Evolutionary conservation across 2,797 vertebrate genomes (phyloP).

Genomic region (Liparis tanakae): DNA sequence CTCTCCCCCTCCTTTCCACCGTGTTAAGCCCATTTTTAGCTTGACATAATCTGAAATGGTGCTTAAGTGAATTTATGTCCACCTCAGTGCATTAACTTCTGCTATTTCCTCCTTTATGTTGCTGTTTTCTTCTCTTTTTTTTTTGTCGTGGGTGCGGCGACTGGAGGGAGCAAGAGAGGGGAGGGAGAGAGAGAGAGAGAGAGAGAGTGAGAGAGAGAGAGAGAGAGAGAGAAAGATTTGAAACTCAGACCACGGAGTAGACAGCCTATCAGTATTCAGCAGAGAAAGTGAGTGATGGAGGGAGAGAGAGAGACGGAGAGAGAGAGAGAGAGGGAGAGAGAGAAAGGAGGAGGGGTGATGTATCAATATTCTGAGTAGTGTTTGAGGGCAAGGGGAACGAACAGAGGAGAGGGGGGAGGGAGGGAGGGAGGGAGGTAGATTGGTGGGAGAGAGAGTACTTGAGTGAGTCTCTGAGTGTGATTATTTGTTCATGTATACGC

Average conservation of each 20-base stretch:
- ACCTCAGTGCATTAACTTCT: slow-evolving; percentile 85
- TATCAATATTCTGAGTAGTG: slow-evolving; percentile 91
- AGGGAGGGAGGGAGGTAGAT: slow-evolving; percentile 47
- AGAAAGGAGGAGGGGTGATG: slow-evolving; percentile 80
- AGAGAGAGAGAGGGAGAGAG: slow-evolving; percentile 61
- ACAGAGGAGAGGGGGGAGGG: slow-evolving; percentile 75
- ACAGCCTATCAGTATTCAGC: slow-evolving; percentile 90
- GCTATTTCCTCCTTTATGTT: slow-evolving; percentile 82
- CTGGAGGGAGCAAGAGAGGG: slow-evolving; percentile 63
- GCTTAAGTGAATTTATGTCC: slow-evolving; percentile 87
- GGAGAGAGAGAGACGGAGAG: slow-evolving; percentile 69
- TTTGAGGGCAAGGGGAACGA: slow-evolving; percentile 89
- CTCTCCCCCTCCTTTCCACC: slow-evolving; percentile 59
- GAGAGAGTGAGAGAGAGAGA: too few relatives aligned
- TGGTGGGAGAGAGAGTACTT: slow-evolving; percentile 74
- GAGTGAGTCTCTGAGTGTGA: slow-evolving; percentile 81
- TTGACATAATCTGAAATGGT: slow-evolving; percentile 86
- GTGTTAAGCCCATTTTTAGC: slow-evolving; percentile 82
- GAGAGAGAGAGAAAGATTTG: slow-evolving; percentile 73
- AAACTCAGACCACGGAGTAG: slow-evolving; percentile 88
- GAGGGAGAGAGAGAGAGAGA: slow-evolving; percentile 54
- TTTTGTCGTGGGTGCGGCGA: slow-evolving; percentile 58
- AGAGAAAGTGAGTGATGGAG: slow-evolving; percentile 88
- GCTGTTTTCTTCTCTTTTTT: slow-evolving; percentile 39
- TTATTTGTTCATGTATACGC: slow-evolving; percentile 81